Conservation (phyloP, 2,113 vertebrate genomes). For the Egretta garzetta region DNA sequence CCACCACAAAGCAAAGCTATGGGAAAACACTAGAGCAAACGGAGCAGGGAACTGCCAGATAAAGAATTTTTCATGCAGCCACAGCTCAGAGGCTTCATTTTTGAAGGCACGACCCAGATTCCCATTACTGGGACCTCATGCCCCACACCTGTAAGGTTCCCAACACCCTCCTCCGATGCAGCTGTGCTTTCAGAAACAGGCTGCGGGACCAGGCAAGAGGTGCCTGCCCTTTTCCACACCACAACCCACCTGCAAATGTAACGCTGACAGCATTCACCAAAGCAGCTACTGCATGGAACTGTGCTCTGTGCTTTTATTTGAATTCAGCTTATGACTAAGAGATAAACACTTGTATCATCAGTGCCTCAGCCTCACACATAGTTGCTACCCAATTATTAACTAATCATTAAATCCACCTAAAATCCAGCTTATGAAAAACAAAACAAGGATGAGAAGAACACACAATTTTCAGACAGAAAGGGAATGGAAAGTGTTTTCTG, state of each 20-base stretch:
- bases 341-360: background rate
- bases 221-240: background rate
- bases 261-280: background rate
- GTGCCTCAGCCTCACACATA: background rate
- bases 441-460: background rate
- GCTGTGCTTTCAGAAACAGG: background rate
- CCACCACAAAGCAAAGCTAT: background rate
- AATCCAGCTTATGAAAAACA: conserved; percentile 22
- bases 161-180: background rate
- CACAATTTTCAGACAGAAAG: background rate
- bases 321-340: conserved; percentile 21
- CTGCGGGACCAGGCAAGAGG: background rate
- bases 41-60: background rate
- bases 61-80: background rate
- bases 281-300: background rate
- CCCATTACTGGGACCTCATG: background rate
- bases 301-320: background rate
- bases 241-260: background rate
- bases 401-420: conserved; percentile 37
- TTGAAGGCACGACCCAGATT: background rate
- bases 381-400: conserved; percentile 20
- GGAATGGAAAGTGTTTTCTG: background rate
- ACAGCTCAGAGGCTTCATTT: background rate
- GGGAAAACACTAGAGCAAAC: background rate
- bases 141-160: background rate